Base-by-base conservation (phyloP, 1,140 invertebrate genomes). In the Procambarus clarkii region DNA sequence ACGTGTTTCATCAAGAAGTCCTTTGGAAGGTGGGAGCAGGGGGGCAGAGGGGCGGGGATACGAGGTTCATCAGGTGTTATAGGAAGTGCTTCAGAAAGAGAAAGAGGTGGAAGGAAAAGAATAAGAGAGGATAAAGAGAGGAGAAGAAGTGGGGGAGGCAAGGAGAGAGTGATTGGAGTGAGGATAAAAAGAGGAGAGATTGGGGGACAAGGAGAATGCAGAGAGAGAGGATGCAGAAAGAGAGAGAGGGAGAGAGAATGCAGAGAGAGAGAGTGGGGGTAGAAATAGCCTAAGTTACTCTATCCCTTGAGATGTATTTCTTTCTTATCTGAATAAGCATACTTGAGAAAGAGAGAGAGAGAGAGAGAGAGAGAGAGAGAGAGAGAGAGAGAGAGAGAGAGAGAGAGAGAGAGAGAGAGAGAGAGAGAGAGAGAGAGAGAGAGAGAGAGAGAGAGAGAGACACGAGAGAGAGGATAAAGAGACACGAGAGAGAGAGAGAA, bases 1-100 rank as follows among this genome's bases (percentile, higher is more conserved):
- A 79, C 76, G 24, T 64, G 82, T 91, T 91, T 80, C 88, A 86
- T 84, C 76, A 86, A 58, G 82, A 79, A 86, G 88, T 82, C 80
- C 44, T 83, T 13, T 18, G 60, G 21, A n/a, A 7, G 58, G 60
- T 21, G 44, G 76, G 50, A 13, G 34, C 18, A 46, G 58, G n/a
- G 50, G 83, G 71, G 46, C 3, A 46, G 64, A 15, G 48, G 69
- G 83, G 7, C 24, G 71, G 45, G n/a, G 46, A n/a, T 46, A 45
- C 18, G 15, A 46, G 46, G 2, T 3, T 34, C 2, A 46, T 3
- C 13, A 34, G 48, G 50, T 54, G 79, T 21, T 15, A 24, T 3
- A 24, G 79, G 34, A n/a, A 24, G 78, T 50, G 78, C 18, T 15
- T 21, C 15, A 50, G 78, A 50, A 46, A 24, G 84, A 24, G 69